These are phyloP conservation scores for Pitangus sulphuratus DNA, from an alignment of 2,797 vertebrate species.

Conservation along the genomic window DNA sequence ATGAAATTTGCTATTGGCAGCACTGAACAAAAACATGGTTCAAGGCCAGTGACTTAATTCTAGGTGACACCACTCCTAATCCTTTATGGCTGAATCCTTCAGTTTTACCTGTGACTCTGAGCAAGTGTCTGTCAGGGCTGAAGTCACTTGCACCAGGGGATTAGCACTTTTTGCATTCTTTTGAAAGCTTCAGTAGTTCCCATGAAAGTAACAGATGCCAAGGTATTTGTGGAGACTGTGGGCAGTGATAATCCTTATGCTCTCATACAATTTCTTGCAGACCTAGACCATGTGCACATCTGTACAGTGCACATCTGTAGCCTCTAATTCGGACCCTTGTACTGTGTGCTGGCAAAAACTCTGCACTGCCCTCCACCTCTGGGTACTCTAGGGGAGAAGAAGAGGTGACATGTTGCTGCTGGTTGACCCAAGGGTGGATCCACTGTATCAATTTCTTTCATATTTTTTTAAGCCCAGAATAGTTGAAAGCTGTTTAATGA, in stretches of 20 bases:
- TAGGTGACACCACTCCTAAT: constrained; percentile 8
- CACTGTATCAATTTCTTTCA: not conserved
- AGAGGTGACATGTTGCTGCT: not conserved
- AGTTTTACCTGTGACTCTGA: constrained; percentile 32
- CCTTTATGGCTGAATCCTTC: constrained; percentile 33
- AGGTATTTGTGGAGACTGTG: not conserved
- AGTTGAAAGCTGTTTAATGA: not conserved
- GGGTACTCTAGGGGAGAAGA: not conserved
- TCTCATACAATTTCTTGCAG: not conserved
- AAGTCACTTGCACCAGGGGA: not conserved
- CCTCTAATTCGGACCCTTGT: not conserved
- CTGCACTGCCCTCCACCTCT: not conserved
- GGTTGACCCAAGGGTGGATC: not conserved
- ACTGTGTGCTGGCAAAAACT: not conserved
- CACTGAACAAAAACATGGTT: not conserved
- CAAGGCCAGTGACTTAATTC: constrained; percentile 31
- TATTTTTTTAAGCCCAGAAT: not conserved
- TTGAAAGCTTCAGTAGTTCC: constrained; percentile 24
- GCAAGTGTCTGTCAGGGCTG: constrained; percentile 19
- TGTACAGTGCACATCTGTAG: not conserved
- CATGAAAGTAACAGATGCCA: not conserved
- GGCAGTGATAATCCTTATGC: not conserved
- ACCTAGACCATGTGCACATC: not conserved
- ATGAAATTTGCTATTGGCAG: not conserved
- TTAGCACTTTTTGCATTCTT: constrained; percentile 15